phyloP scores from a whole-genome alignment of 2,113 vertebrate species.

The Apteryx mantelli region DNA sequence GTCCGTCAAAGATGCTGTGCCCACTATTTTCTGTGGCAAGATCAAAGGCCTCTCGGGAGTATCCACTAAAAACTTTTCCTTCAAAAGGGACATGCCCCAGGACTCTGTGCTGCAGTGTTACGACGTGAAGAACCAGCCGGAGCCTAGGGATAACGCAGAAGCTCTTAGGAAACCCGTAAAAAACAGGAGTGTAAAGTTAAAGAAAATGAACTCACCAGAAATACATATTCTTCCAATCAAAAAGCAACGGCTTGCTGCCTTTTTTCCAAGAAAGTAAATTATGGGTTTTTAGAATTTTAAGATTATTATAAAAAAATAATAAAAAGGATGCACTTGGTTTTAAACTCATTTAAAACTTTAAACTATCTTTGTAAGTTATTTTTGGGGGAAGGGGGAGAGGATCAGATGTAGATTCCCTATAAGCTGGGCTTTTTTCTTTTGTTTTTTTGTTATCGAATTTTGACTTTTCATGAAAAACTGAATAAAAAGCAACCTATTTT shows the following conservation, averaged over 20 bases:
- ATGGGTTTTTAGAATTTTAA: constrained; percentile 81
- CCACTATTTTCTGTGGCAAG: constrained; percentile 95
- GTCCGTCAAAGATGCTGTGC: constrained; percentile 94
- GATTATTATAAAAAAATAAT: constrained; percentile 72
- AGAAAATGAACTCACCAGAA: constrained; percentile 98
- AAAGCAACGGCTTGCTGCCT: constrained; percentile 96
- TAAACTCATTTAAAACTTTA: constrained; percentile 82
- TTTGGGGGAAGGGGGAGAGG: constrained; percentile 64
- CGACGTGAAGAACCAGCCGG: constrained; percentile 80
- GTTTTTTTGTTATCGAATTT: constrained; percentile 75
- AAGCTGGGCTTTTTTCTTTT: constrained; percentile 7
- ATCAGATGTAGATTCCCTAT: constrained; percentile 73
- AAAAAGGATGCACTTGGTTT: constrained; percentile 81
- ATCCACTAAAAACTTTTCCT: constrained; percentile 99
- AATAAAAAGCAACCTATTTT: constrained; percentile 87
- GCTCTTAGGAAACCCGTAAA: constrained; percentile 90
- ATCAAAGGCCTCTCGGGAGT: constrained; percentile 95
- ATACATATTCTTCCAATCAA: constrained; percentile 98
- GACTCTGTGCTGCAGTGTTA: constrained; percentile 89
- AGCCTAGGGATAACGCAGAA: constrained; percentile 81
- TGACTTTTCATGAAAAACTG: constrained; percentile 81
- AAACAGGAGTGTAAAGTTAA: constrained; percentile 95
- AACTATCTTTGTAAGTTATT: constrained; percentile 87
- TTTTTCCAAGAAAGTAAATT: constrained; percentile 95
- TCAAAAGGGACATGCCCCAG: constrained; percentile 91